These are phyloP conservation scores for Laticauda colubrina DNA, from an alignment of 2,113 vertebrate genomes.

Conservation along the genomic window DNA sequence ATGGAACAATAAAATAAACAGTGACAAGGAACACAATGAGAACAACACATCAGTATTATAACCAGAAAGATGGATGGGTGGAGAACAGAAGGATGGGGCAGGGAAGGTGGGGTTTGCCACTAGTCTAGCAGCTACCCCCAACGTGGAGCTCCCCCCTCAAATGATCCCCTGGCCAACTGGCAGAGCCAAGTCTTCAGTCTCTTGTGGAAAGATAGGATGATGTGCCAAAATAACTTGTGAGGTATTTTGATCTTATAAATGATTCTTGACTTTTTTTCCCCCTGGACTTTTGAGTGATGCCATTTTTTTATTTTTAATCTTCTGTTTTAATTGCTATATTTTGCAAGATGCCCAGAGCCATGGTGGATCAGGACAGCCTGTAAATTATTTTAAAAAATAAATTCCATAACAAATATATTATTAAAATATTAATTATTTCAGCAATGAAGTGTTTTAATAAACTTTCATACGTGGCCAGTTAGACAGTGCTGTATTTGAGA, in stretches of 20 bases:
- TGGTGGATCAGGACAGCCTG: not conserved
- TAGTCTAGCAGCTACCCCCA: not conserved
- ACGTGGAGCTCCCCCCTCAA: not conserved
- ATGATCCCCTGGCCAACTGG: not conserved
- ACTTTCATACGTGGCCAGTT: not conserved
- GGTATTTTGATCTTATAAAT: not conserved
- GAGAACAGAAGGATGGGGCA: not conserved
- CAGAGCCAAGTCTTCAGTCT: not conserved
- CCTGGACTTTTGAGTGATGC: not conserved
- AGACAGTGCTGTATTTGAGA: not conserved
- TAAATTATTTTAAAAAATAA: not conserved
- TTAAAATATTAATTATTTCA: not conserved
- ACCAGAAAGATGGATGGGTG: not conserved
- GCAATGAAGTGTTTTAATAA: not conserved
- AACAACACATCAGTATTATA: not conserved
- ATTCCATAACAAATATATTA: not conserved
- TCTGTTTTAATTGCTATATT: not conserved
- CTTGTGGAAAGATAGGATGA: not conserved
- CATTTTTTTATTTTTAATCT: not conserved
- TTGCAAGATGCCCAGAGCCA: not conserved
- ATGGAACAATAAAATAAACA: not conserved
- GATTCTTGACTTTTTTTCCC: not conserved
- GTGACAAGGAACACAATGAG: not conserved
- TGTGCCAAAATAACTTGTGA: not conserved
- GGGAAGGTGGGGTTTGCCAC: not conserved